A percentile compares a stretch with the other conserved stretches of the same genome.
Evolutionary conservation across 2,888 invertebrate genomes (phyloP).

Genomic region (Synergus laeviventris): DNA sequence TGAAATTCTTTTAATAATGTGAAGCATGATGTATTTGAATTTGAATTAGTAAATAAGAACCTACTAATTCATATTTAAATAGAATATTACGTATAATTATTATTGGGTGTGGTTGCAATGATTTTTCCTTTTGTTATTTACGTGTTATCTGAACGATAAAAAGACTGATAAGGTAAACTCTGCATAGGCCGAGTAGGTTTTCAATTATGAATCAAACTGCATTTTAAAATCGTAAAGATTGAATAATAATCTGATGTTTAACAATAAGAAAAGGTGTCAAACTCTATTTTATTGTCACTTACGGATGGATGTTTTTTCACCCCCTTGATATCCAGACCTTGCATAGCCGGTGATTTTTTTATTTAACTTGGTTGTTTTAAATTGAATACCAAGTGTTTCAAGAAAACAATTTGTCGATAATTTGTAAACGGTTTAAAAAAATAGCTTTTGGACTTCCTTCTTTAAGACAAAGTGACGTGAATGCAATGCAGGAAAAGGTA

Average conservation of each 20-base stretch:
- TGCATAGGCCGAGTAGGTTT: not conserved
- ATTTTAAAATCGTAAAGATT: not conserved
- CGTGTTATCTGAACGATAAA: conserved; percentile 4
- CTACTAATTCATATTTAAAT: not conserved
- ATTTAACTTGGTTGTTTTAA: not conserved
- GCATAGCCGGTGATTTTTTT: not conserved
- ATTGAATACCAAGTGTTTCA: not conserved
- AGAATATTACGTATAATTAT: not conserved
- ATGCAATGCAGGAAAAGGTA: not conserved
- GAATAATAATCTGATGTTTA: too few relatives aligned
- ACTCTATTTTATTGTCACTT: conserved; percentile 73
- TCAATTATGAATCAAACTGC: not conserved
- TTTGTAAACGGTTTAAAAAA: not conserved
- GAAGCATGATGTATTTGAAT: too few relatives aligned
- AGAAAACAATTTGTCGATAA: not conserved
- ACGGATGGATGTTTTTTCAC: conserved; percentile 88
- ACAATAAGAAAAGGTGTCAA: too few relatives aligned
- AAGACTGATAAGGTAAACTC: conserved; percentile 14
- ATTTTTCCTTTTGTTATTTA: not conserved
- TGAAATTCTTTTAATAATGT: not conserved
- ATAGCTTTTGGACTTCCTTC: not conserved
- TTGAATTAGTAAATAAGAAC: too few relatives aligned
- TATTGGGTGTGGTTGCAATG: conserved; percentile 40
- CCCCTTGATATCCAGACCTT: conserved; percentile 81
- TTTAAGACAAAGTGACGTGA: not conserved